phyloP scores from a whole-genome alignment of 2,888 invertebrate genomes.

The Epinotia bilunana region DNA sequence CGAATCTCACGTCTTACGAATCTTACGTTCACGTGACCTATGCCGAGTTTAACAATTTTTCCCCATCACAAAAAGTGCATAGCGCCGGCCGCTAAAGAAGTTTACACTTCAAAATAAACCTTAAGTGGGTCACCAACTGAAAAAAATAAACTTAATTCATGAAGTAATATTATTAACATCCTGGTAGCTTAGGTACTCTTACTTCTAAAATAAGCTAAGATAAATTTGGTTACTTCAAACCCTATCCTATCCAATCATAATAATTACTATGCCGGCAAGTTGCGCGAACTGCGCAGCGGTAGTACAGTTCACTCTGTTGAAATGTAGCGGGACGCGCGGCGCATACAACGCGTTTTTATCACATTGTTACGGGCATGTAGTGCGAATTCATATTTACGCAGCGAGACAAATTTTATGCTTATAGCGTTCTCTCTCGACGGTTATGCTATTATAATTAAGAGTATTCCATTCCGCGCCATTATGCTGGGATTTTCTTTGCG shows the following conservation, averaged over 20 bases:
- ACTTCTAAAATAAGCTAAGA: not conserved
- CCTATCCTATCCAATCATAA: not conserved
- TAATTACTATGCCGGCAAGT: not conserved
- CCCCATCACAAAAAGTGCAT: too few relatives aligned
- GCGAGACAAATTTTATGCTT: conserved; percentile 58
- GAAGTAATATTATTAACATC: too few relatives aligned
- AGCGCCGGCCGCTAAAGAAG: too few relatives aligned
- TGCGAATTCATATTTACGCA: conserved; percentile 69
- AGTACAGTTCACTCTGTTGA: conserved; percentile 52
- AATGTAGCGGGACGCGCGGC: conserved; percentile 70
- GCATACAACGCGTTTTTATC: conserved; percentile 73
- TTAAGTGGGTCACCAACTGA: too few relatives aligned
- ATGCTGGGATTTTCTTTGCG: conserved; percentile 35
- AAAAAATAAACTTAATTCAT: too few relatives aligned
- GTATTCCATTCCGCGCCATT: conserved; percentile 37
- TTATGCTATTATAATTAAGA: conserved; percentile 44
- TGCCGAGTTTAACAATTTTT: too few relatives aligned
- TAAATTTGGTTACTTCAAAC: not conserved
- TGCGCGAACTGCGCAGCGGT: conserved; percentile 26
- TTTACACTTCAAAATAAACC: too few relatives aligned
- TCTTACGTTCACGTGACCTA: too few relatives aligned
- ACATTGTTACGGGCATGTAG: conserved; percentile 64
- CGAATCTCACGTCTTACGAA: too few relatives aligned
- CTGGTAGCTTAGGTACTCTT: too few relatives aligned
- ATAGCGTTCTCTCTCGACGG: conserved; percentile 52